phyloP scores from a whole-genome alignment of 30 jellyfish, hydroid and myxozoan genomes.

The Turritopsis rubra region DNA sequence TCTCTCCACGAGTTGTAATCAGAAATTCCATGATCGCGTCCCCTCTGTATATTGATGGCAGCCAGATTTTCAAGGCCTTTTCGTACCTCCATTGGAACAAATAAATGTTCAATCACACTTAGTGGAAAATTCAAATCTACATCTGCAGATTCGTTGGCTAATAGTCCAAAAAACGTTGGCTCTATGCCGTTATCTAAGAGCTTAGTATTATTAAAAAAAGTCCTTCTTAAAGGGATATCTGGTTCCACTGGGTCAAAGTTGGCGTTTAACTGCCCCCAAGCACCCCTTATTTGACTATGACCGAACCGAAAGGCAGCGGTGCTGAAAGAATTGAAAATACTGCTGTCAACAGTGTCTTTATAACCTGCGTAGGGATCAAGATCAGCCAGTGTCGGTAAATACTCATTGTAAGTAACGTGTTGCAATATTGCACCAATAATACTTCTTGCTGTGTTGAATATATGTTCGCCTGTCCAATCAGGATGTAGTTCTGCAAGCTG shows the following conservation, averaged over 20 bases:
- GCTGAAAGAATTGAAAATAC: background rate
- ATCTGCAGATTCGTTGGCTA: background rate
- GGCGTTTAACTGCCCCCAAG: background rate
- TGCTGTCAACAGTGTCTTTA: background rate
- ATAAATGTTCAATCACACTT: background rate
- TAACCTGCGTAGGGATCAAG: background rate
- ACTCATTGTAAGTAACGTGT: constrained; percentile 10
- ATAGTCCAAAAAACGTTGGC: constrained; percentile 6
- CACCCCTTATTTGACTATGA: background rate
- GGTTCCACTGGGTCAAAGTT: background rate
- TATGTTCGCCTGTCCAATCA: constrained; percentile 14
- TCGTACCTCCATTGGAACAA: background rate
- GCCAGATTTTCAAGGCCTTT: background rate
- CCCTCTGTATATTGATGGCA: constrained; percentile 1
- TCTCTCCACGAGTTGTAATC: background rate
- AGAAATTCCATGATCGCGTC: constrained; percentile 23
- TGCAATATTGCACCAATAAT: constrained; percentile 8
- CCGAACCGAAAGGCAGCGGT: constrained; percentile 27
- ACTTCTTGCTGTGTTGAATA: constrained; percentile 3
- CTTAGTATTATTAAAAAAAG: background rate
- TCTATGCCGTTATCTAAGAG: constrained; percentile 1
- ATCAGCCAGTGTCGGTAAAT: background rate
- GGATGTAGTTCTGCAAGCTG: background rate
- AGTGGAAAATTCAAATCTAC: background rate
- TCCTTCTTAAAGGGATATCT: background rate